Conservation (phyloP, 2,888 invertebrate genomes). For the Oasisia sp. region DNA sequence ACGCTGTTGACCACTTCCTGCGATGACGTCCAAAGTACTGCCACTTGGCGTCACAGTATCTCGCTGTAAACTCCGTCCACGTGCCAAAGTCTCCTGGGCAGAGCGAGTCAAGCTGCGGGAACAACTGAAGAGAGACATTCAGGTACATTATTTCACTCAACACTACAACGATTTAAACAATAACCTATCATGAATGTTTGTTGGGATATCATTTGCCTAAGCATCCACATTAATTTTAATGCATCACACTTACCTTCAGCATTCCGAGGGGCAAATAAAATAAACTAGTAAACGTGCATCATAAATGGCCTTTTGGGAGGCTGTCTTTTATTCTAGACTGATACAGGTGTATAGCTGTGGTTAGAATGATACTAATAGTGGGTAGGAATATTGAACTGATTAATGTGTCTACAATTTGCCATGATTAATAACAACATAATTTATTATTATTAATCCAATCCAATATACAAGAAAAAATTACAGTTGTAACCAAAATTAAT, state of each 20-base stretch:
- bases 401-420: not conserved
- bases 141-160: not conserved
- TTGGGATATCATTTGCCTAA: not conserved
- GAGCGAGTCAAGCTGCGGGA: slow-evolving; percentile 59
- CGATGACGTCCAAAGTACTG: slow-evolving; percentile 52
- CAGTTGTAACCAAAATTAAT: slow-evolving; percentile 14
- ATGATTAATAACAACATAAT: no score
- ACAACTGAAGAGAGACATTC: slow-evolving; percentile 50
- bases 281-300: not conserved
- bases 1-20: slow-evolving; percentile 55
- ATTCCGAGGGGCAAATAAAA: not conserved
- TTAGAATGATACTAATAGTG: not conserved
- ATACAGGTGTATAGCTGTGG: not conserved
- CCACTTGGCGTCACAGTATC: slow-evolving; percentile 58
- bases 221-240: not conserved
- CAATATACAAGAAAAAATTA: not conserved
- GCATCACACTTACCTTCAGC: not conserved
- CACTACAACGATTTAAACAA: not conserved
- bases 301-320: not conserved
- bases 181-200: not conserved
- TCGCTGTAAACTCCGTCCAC: slow-evolving; percentile 55
- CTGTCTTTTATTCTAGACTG: not conserved
- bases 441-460: no score
- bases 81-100: slow-evolving; percentile 54
- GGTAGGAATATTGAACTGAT: not conserved